Evolutionary conservation across 2,113 vertebrate genomes (phyloP), one percentile per base, ranked within the genome.

Genomic region (Otocyon megalotis): DNA sequence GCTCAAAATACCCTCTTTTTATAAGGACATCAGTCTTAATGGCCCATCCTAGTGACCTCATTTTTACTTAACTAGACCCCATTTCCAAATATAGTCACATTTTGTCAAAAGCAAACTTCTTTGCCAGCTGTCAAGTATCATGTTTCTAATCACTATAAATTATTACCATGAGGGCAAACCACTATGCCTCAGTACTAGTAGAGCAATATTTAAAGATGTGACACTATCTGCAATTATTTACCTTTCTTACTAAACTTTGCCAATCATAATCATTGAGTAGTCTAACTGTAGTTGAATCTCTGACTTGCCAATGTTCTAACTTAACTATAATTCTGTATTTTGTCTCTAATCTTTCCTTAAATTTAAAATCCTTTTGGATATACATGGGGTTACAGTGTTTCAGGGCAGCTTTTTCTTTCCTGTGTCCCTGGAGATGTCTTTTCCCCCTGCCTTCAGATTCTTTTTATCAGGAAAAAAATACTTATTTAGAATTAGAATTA

Each of bases 61-160:
- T 76, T 89, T 94, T 76, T 90, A 67, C 30, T 76, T 65, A 65
- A 26, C 65, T 48, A 14, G 37, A 19, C 12, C 20, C 37, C 69
- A 2, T 85, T n/a, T 79, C 63, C 54, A 80, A 86, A 72, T 80
- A 71, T 6, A 80, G 43, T 92, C 30, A 71, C 9, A 71, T 80
- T 79, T 2, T 81, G 20, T 69, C 37, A 69, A 43, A 96, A 95
- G 83, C 53, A 58, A 37, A 30, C 43, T 96, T 88, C 82, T 90
- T 88, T 85, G 83, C 28, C 16, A 91, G 77, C 13, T 80, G 32
- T 77, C 43, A 50, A 80, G 37, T 76, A 48, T 48, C 48, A 22
- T 93, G 58, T 88, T 95, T 93, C n/a, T 77, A 65, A 58, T 72
- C 26, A 63, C n/a, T 88, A 10, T 53, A 35, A 13, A 60, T 92